Conservation (phyloP, 2,888 invertebrate species). For the Ceraclea dissimilis region DNA sequence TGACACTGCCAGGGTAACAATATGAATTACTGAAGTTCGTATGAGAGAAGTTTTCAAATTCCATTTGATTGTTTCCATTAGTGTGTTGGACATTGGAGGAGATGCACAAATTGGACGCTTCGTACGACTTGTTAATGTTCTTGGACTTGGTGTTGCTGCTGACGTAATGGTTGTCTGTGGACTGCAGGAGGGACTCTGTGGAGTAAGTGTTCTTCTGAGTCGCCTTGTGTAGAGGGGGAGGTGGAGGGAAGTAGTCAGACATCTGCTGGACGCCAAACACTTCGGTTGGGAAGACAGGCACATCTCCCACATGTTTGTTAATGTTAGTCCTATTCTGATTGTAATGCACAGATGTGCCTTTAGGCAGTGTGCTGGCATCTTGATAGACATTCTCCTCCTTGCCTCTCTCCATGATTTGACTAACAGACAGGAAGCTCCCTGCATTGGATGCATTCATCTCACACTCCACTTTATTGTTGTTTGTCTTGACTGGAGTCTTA, state of each 20-base stretch:
- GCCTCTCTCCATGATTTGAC: constrained; percentile 51
- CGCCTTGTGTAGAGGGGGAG: constrained; percentile 7
- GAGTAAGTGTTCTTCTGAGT: constrained; percentile 20
- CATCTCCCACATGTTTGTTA: constrained; percentile 9
- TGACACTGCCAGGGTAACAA: constrained; percentile 13
- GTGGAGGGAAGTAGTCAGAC: constrained; percentile 7
- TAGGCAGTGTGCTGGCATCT: constrained; percentile 4
- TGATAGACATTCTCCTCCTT: constrained; percentile 32
- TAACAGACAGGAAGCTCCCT: constrained; percentile 51
- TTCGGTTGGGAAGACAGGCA: constrained; percentile 11
- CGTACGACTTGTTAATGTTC: constrained; percentile 13
- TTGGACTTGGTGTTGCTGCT: constrained; percentile 14
- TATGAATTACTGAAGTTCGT: constrained; percentile 17
- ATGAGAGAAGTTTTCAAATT: constrained; percentile 19
- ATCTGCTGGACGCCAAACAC: constrained; percentile 11
- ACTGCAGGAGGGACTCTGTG: constrained; percentile 23
- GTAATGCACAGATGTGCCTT: constrained; percentile 2
- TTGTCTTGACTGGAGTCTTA: background rate
- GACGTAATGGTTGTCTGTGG: constrained; percentile 14
- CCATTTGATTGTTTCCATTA: constrained; percentile 13
- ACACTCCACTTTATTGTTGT: background rate
- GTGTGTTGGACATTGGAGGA: constrained; percentile 8
- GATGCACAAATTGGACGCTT: constrained; percentile 14
- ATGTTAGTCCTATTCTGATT: background rate
- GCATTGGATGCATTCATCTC: constrained; percentile 28